Conservation (phyloP, 2,888 invertebrate species). For the Oscheius sp. region DNA sequence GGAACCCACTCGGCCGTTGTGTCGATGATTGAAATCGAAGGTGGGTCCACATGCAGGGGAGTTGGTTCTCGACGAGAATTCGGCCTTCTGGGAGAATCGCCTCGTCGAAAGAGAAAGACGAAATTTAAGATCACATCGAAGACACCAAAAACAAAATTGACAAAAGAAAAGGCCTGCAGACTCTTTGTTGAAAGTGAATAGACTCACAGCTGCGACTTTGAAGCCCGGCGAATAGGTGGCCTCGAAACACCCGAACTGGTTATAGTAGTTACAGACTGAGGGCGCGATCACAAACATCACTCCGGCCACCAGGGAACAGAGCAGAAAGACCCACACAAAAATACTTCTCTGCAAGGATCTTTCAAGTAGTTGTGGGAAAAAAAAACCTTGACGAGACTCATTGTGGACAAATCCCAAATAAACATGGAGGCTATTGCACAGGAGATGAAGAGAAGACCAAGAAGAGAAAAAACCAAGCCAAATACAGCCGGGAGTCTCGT, state of each 20-base stretch:
- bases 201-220: constrained; percentile 36
- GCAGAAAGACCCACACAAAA: constrained; percentile 28
- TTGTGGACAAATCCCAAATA: constrained; percentile 20
- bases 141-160: constrained; percentile 30
- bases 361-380: neutral
- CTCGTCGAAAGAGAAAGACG: constrained; percentile 16
- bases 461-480: constrained; percentile 24
- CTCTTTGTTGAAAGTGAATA: neutral
- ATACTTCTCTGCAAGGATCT: constrained; percentile 22
- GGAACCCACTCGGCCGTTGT: constrained; percentile 6
- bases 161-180: constrained; percentile 32
- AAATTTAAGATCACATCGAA: constrained; percentile 34
- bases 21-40: constrained; percentile 14
- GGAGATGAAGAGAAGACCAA: constrained; percentile 26
- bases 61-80: neutral
- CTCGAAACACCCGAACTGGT: constrained; percentile 35
- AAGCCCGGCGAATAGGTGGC: constrained; percentile 29
- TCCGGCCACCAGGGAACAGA: constrained; percentile 25
- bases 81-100: neutral
- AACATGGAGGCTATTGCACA: constrained; percentile 29
- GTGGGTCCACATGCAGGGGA: neutral
- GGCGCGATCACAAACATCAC: constrained; percentile 25
- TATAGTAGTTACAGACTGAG: constrained; percentile 31
- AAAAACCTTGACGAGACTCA: constrained; percentile 21
- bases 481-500: constrained; percentile 25